Percentiles rank a stretch among this genome's conserved stretches.
Evolutionary conservation across 2,888 invertebrate species (phyloP).

Genomic region (Neelides folsomi): DNA sequence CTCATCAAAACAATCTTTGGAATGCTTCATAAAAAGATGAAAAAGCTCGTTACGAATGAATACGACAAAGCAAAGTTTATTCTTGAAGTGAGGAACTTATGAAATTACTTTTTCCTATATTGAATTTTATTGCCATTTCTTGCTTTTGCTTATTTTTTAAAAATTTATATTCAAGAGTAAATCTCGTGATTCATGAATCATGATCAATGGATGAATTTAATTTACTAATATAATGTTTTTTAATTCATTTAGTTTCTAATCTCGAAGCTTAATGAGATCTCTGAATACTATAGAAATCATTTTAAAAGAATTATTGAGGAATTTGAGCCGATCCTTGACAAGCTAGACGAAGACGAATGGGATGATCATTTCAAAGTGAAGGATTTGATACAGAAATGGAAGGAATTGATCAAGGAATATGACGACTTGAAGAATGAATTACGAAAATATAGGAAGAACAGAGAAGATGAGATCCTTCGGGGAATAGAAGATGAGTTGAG

Average conservation of each 20-base stretch:
- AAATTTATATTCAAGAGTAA: no score
- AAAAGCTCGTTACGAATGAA: constrained; percentile 18
- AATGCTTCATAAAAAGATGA: constrained; percentile 25
- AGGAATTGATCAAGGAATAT: constrained; percentile 18
- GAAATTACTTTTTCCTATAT: no score
- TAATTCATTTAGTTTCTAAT: constrained; percentile 16
- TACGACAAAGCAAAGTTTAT: constrained; percentile 27
- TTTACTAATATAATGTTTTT: background rate
- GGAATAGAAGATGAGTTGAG: constrained; percentile 18
- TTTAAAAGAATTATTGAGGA: constrained; percentile 18
- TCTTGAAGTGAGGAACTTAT: constrained; percentile 12
- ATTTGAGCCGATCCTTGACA: constrained; percentile 21
- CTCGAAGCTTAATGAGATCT: constrained; percentile 12
- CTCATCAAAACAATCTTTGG: constrained; percentile 19
- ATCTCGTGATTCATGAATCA: no score
- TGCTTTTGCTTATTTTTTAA: no score
- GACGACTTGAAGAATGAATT: constrained; percentile 18
- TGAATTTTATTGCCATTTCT: no score
- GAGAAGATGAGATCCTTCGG: constrained; percentile 23
- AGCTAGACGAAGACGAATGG: constrained; percentile 24
- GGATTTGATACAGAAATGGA: constrained; percentile 19
- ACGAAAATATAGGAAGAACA: constrained; percentile 19
- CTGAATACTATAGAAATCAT: constrained; percentile 15
- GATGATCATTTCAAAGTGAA: constrained; percentile 28
- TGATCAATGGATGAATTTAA: no score